These are phyloP conservation scores for Drosophila sulfurigaster DNA, from an alignment of 1,140 invertebrate species.

Conservation along the genomic window DNA sequence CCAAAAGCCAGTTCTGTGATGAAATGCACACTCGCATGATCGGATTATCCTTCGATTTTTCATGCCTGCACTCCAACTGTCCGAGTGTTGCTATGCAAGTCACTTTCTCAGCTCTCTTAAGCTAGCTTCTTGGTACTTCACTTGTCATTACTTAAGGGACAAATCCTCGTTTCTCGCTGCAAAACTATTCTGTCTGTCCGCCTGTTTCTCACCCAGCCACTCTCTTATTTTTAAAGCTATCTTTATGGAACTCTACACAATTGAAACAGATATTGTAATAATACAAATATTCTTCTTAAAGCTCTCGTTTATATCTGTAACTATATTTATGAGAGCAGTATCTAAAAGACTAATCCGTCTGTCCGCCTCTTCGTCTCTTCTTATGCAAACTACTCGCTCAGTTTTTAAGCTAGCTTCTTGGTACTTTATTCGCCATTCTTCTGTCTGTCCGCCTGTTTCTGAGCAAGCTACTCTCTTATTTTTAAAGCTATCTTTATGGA, in stretches of 20 bases:
- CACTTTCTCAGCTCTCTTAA: too few relatives aligned
- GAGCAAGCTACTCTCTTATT: not conserved
- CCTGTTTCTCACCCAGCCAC: not conserved
- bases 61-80: not conserved
- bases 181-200: not conserved
- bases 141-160: too few relatives aligned
- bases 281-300: too few relatives aligned
- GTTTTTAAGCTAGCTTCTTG: too few relatives aligned
- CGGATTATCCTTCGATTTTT: not conserved
- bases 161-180: too few relatives aligned
- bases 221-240: not conserved
- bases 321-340: too few relatives aligned
- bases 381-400: too few relatives aligned
- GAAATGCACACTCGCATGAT: not conserved
- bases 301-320: too few relatives aligned
- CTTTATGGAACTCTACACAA: not conserved
- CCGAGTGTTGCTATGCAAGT: too few relatives aligned
- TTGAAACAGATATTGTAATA: too few relatives aligned
- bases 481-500: not conserved
- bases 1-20: not conserved
- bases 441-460: not conserved
- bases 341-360: not conserved
- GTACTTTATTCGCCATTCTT: too few relatives aligned
- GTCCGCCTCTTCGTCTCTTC: not conserved
- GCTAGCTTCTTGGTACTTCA: too few relatives aligned